Evolutionary conservation across 2,888 invertebrate species (phyloP).

Genomic region (Drosophila cracens): DNA sequence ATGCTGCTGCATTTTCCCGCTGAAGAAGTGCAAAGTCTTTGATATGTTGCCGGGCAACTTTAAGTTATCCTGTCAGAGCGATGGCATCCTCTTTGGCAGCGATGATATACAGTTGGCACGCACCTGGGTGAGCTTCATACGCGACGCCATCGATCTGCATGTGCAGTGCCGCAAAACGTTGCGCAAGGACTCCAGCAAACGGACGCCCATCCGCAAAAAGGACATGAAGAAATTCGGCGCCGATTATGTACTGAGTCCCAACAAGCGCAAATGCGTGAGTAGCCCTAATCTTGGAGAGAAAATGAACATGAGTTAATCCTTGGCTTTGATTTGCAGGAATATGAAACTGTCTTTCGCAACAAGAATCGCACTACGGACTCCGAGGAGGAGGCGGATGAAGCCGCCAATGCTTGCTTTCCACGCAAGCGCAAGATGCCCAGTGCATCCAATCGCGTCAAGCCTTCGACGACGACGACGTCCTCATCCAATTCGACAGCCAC

Average conservation of each 20-base stretch:
- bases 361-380: conserved; percentile 80
- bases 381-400: conserved; percentile 75
- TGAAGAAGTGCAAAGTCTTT: conserved; percentile 89
- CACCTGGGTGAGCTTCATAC: conserved; percentile 87
- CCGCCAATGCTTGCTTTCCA: conserved; percentile 66
- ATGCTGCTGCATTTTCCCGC: conserved; percentile 89
- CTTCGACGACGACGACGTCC: background rate
- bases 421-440: conserved; percentile 66
- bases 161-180: conserved; percentile 87
- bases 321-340: conserved; percentile 74
- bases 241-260: conserved; percentile 86
- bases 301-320: background rate
- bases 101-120: conserved; percentile 86
- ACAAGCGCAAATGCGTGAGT: conserved; percentile 85
- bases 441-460: conserved; percentile 14
- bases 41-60: conserved; percentile 87
- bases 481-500: conserved; percentile 25
- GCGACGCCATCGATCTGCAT: conserved; percentile 86
- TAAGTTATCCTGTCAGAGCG: conserved; percentile 87
- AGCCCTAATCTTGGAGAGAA: conserved; percentile 42
- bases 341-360: conserved; percentile 83
- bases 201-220: conserved; percentile 87
- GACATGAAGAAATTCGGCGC: conserved; percentile 86
- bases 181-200: conserved; percentile 88
- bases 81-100: conserved; percentile 87